Evolutionary conservation across 2,113 vertebrate species (phyloP), one percentile per base, ranked within the genome.

Genomic region (Fulica atra): DNA sequence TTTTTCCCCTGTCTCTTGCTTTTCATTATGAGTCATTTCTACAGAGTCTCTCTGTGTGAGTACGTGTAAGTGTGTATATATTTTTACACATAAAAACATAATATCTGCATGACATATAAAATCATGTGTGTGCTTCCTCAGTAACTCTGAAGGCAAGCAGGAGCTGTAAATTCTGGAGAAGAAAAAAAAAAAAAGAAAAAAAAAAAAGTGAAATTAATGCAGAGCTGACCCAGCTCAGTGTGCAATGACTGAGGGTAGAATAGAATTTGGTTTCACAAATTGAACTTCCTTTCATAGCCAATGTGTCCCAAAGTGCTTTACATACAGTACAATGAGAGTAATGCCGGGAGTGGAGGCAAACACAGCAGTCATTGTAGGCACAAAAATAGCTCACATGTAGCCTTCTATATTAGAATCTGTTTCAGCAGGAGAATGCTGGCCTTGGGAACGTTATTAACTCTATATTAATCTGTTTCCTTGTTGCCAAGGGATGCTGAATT

Each of bases 181-280:
- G 44, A 50, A 50, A 48, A 48, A 48, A 21, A 53, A n/a, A 24
- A 53, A 36, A 71, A 38, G 44, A 63, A 64, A 70, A 40, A 53
- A 87, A 51, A 36, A 46, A 1, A 38, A 51, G 16, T 25, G 1
- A 88, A 93, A 90, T 59, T 46, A 95, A 94, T 68, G 42, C 50
- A 59, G 29, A 89, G 12, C 68, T 96, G 94, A 94, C 93, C 89
- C 5, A 0, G 24, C 92, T 95, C 95, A 93, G 79, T 86, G 64
- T 93, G 96, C 89, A 64, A 26, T 70, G 56, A 56, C 89, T 96
- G 80, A 86, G 79, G 82, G 48, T 83, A 93, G 94, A 96, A 92
- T 48, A 96, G 89, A 96, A 94, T 90, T 95, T 96, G 42, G 92
- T 96, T 96, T 96, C 80, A 95, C 86, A 97, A 96, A 97, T 40